Base-by-base conservation (phyloP, 30 jellyfish, hydroid and myxozoan genomes). In the Chrysaora quinquecirrha region DNA sequence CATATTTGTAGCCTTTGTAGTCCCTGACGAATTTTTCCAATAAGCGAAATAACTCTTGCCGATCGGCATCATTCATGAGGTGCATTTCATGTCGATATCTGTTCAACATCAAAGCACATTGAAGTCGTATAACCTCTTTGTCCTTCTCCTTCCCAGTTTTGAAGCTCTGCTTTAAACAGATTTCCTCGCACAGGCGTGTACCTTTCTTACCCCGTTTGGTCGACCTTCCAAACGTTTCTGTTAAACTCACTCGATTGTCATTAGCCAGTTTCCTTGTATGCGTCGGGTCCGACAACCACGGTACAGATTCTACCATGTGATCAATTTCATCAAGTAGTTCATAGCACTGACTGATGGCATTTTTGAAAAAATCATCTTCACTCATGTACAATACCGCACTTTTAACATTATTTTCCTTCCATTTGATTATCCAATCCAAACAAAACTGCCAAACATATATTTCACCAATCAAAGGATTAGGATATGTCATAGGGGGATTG, bases 371-470 rank as follows among this genome's bases (percentile, higher is more conserved):
- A 43, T 54, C 80, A 25, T 34, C 60, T 0, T 25, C 30, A 56
- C 67, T 73, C 31, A 81, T 67, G 78, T 30, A 69, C 27, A 58
- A 30, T 0, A 81, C 29, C 32, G 85, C 91, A 34, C 50, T 72
- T 49, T 81, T 84, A 19, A 56, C 91, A 69, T 81, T 60, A 1
- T 49, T 14, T 18, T 68, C 73, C 14, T 81, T 67, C 62, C 60
- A 35, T 23, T 28, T 49, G 25, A 81, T 68, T 18, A 81, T 31
- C 91, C 91, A 67, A 11, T 81, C 91, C 34, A 81, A 71, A 35
- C 91, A 81, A 54, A 81, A 81, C 62, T 67, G 84, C 91, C 91
- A 81, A 20, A 81, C 91, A 35, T 46, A 66, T 20, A 81, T 73
- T 34, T 81, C 91, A 20, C 91, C 91, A 29, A 28, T 21, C 34